These are phyloP conservation scores for Chaenocephalus aceratus DNA, from an alignment of 2,113 vertebrate genomes.

Conservation along the genomic window DNA sequence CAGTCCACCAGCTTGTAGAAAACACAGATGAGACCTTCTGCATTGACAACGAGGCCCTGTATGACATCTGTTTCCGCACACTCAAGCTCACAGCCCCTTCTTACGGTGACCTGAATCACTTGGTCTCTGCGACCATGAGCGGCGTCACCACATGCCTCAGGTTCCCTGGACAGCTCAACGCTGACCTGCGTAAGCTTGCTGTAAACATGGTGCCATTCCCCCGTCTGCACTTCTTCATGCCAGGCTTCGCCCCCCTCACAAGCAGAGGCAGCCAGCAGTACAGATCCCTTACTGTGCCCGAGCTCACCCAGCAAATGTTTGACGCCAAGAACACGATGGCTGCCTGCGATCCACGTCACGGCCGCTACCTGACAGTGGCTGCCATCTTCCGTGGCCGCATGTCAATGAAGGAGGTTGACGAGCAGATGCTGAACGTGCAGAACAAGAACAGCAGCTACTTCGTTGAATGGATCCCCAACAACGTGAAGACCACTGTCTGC, in stretches of 20 bases:
- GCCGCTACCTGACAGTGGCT: constrained; percentile 85
- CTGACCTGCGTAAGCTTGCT: constrained; percentile 85
- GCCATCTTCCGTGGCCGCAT: constrained; percentile 88
- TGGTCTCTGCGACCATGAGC: constrained; percentile 88
- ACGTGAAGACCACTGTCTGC: constrained; percentile 91
- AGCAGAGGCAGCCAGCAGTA: constrained; percentile 88
- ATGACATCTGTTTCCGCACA: constrained; percentile 89
- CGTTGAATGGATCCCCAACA: constrained; percentile 95
- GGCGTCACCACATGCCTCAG: constrained; percentile 87
- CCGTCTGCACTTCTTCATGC: constrained; percentile 89
- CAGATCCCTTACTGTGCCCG: constrained; percentile 84
- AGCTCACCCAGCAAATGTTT: constrained; percentile 89
- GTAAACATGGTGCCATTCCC: constrained; percentile 90
- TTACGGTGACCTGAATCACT: constrained; percentile 86
- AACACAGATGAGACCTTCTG: constrained; percentile 89
- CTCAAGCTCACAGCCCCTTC: constrained; percentile 88
- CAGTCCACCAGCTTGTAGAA: constrained; percentile 87
- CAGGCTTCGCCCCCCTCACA: constrained; percentile 86
- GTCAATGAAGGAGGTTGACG: constrained; percentile 89
- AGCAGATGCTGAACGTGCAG: constrained; percentile 94
- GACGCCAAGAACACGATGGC: constrained; percentile 90
- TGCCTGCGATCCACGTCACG: constrained; percentile 86
- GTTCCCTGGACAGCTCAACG: constrained; percentile 87
- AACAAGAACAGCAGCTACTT: constrained; percentile 97
- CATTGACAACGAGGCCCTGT: constrained; percentile 87